Evolutionary conservation across 2,113 vertebrate genomes (phyloP), one percentile per base, ranked within the genome.

Genomic region (Larimichthys crocea): DNA sequence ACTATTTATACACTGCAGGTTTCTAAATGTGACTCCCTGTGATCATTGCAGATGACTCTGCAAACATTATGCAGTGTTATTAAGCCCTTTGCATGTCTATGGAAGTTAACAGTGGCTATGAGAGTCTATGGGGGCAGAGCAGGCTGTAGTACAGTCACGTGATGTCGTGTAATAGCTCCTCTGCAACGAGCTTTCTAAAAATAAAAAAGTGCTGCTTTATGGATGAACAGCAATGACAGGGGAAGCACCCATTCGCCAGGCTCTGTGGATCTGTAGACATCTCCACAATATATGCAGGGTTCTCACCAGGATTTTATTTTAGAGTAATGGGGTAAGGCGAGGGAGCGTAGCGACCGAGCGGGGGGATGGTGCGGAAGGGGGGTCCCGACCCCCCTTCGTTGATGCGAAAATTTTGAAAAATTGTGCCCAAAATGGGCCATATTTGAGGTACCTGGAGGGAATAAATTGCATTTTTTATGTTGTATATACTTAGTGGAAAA

Each of bases 171-270:
- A 46, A 78, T 20, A 40, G 67, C 80, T 71, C 40, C 49, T 74
- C 84, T 63, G 88, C 74, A 72, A 74, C 66, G 57, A 17, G 53
- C 40, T 85, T 89, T 86, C 88, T 90, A 91, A 92, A 93, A 92
- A 92, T 92, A 92, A 84, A 83, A 83, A 88, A 42, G 68, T 80
- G 74, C 76, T 76, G 84, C 11, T 88, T 89, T 87, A 82, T 91
- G 74, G 68, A 76, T 88, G 82, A 80, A 57, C 63, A 63, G 71
- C 68, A 10, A 10, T 61, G 64, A 62, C 76, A 71, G 10, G 48
- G 72, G 69, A 72, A 88, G 70, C 20, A 65, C 72, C 44, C 50
- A 71, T 6, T 74, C n/a, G 31, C 0, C 0, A 22, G 1, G 35
- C 5, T 77, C 12, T 59, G 1, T 46, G n/a, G 20, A 9, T 57